Evolutionary conservation across 1,140 invertebrate species (phyloP).

Genomic region (Helicoverpa zea): DNA sequence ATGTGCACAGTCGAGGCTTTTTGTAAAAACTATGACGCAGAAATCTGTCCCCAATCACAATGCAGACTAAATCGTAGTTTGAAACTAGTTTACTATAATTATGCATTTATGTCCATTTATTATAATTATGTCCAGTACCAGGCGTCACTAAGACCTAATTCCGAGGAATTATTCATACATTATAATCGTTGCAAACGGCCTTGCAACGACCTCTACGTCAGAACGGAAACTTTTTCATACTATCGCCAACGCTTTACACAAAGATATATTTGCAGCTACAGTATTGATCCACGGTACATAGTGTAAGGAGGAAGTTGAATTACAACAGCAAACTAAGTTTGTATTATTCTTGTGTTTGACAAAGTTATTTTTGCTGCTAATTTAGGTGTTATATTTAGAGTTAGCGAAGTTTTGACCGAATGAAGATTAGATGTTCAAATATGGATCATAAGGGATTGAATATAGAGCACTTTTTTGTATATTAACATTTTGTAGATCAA

Average conservation of each 20-base stretch:
- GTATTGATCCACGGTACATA: not conserved
- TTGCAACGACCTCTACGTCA: slow-evolving; percentile 73
- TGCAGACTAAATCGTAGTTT: too few relatives aligned
- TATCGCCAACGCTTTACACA: not conserved
- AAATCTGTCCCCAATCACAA: too few relatives aligned
- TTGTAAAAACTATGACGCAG: too few relatives aligned
- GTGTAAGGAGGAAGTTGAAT: not conserved
- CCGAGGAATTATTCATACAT: slow-evolving; percentile 28
- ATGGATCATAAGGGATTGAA: not conserved
- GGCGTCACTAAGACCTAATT: not conserved
- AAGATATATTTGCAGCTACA: not conserved
- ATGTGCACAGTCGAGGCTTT: too few relatives aligned
- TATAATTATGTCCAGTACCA: not conserved
- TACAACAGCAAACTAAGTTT: not conserved
- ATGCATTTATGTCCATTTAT: not conserved
- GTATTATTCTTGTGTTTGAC: not conserved
- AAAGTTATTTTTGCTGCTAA: not conserved
- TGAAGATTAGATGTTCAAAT: not conserved
- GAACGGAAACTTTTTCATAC: slow-evolving; percentile 67
- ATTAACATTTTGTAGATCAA: not conserved
- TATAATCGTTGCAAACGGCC: slow-evolving; percentile 70
- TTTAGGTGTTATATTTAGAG: not conserved
- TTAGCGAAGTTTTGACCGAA: not conserved
- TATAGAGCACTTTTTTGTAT: not conserved
- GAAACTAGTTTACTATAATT: too few relatives aligned